Conservation (phyloP, 1,140 invertebrate species). For the Drosophila willistoni region DNA sequence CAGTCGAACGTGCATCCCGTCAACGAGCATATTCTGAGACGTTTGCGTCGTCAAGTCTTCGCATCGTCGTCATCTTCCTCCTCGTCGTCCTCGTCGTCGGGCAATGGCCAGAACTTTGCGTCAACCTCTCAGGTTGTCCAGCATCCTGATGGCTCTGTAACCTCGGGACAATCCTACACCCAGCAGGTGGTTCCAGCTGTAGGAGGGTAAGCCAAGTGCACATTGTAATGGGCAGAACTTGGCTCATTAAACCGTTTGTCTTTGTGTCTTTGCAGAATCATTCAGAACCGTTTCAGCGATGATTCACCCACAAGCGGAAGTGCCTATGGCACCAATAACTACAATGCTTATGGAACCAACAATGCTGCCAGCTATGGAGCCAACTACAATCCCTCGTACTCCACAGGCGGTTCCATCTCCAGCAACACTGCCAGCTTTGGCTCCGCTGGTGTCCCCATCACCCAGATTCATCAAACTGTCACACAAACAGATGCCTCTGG, state of each 20-base stretch:
- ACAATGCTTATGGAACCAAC: not conserved
- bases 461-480: constrained; percentile 30
- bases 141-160: constrained; percentile 38
- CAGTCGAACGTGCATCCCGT: constrained; percentile 66
- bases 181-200: constrained; percentile 18
- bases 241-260: no score
- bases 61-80: constrained; percentile 55
- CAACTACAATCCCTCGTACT: constrained; percentile 23
- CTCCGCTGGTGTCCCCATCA: constrained; percentile 1
- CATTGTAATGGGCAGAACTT: not conserved
- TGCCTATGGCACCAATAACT: constrained; percentile 9
- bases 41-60: constrained; percentile 65
- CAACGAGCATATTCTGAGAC: constrained; percentile 62
- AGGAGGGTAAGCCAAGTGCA: not conserved
- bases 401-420: not conserved
- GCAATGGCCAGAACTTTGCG: constrained; percentile 32
- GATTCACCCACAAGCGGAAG: constrained; percentile 34
- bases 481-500: constrained; percentile 25
- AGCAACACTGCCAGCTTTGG: constrained; percentile 17
- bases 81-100: constrained; percentile 62
- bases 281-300: constrained; percentile 54
- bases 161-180: constrained; percentile 20
- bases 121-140: constrained; percentile 25
- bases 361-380: constrained; percentile 5
- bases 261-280: not conserved